These are phyloP conservation scores for Coregonus sp. DNA, from an alignment of 2,797 vertebrate genomes.

Conservation along the genomic window DNA sequence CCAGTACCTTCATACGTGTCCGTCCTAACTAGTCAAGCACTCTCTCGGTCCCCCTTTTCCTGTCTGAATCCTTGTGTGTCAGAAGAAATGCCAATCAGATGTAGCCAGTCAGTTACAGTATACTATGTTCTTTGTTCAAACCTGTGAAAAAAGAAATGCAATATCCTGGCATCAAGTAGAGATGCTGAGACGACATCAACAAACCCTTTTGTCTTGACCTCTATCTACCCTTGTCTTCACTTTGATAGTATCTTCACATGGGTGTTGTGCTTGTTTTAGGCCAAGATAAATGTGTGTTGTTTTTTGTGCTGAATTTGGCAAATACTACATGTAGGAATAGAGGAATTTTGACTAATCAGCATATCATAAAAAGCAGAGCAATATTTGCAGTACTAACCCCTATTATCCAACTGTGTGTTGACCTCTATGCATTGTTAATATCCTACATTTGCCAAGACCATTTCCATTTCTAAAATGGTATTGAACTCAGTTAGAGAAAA, in stretches of 20 bases:
- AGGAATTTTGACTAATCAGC: background rate
- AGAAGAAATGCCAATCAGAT: constrained; percentile 66
- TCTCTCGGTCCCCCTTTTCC: constrained; percentile 73
- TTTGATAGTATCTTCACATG: constrained; percentile 93
- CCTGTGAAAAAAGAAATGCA: constrained; percentile 88
- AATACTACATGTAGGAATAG: background rate
- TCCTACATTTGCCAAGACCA: background rate
- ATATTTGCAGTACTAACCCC: background rate
- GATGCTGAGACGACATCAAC: constrained; percentile 55
- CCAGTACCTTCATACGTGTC: constrained; percentile 87
- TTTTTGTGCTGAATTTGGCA: background rate
- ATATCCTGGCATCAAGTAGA: constrained; percentile 34
- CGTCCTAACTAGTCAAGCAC: constrained; percentile 87
- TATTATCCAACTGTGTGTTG: background rate
- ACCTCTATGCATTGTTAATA: background rate
- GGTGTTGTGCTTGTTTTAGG: constrained; percentile 70
- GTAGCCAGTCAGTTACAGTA: constrained; percentile 82
- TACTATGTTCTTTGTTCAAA: constrained; percentile 75
- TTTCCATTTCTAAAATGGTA: background rate
- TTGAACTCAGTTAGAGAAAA: background rate
- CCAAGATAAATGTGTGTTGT: background rate
- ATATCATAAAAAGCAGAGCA: background rate
- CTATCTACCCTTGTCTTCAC: constrained; percentile 58
- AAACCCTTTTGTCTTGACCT: constrained; percentile 63
- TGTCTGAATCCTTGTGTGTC: constrained; percentile 79